These are phyloP conservation scores for Oenanthe melanoleuca DNA, from an alignment of 2,113 vertebrate species.

Conservation along the genomic window DNA sequence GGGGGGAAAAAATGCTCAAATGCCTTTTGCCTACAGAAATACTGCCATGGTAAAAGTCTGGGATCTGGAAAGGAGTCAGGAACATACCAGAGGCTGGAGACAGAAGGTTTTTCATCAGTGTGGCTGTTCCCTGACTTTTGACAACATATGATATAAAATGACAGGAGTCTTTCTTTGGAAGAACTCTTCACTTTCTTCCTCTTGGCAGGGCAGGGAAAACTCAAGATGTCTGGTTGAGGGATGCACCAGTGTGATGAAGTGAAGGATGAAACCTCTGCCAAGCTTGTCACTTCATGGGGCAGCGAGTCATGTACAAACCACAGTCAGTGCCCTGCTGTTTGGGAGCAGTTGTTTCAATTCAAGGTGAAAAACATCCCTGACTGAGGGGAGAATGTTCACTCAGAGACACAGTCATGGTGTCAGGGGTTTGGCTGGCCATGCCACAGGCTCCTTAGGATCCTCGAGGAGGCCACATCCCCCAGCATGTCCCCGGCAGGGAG, in stretches of 20 bases:
- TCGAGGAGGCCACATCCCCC: rapidly evolving
- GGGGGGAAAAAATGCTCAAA: neutral
- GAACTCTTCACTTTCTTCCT: neutral
- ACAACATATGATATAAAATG: neutral
- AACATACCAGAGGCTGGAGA: neutral
- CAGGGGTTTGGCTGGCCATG: rapidly evolving
- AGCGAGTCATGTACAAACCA: neutral
- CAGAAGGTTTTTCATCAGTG: neutral
- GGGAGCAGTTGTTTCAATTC: neutral
- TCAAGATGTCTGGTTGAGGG: neutral
- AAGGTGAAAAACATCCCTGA: neutral
- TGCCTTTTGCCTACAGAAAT: neutral
- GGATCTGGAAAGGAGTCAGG: neutral
- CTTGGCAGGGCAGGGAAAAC: neutral
- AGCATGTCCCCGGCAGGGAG: neutral
- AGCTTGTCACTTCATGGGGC: neutral
- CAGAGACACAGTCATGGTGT: neutral
- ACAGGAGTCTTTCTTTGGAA: neutral
- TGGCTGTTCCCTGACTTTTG: neutral
- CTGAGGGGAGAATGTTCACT: neutral
- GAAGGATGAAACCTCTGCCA: neutral
- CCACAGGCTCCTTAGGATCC: neutral
- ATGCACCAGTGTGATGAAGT: neutral
- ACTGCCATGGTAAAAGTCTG: neutral
- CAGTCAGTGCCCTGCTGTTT: neutral